A percentile compares a stretch with the other conserved stretches of the same genome.
Evolutionary conservation across 2,113 vertebrate species (phyloP).

Genomic region (Tragulus kanchil): DNA sequence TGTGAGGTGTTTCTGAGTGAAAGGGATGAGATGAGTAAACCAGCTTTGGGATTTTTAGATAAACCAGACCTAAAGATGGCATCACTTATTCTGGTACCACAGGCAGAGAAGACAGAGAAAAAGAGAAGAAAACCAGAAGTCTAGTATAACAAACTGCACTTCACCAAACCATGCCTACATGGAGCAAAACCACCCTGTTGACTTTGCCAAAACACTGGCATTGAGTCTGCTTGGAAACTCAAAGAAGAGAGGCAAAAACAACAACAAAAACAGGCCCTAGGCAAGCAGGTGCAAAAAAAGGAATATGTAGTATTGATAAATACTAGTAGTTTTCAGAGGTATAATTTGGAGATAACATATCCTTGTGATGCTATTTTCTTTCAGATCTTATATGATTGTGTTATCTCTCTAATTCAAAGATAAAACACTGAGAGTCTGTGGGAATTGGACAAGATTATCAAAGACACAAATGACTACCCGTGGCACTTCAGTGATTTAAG

Average conservation of each 20-base stretch:
- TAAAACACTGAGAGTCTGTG: background rate
- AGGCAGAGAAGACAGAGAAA: background rate
- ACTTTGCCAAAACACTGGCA: conserved; percentile 17
- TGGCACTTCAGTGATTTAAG: background rate
- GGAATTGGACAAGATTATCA: background rate
- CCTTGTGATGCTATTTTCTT: background rate
- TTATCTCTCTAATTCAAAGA: background rate
- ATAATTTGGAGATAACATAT: background rate
- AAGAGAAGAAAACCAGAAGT: background rate
- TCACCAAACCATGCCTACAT: conserved; percentile 35
- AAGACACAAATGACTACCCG: background rate
- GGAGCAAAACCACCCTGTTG: background rate
- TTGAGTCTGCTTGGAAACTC: background rate
- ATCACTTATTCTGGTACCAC: background rate
- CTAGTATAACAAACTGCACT: background rate
- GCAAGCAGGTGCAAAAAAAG: background rate
- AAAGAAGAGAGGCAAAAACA: background rate
- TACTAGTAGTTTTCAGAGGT: background rate
- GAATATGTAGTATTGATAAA: background rate
- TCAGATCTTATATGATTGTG: background rate
- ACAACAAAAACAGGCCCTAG: background rate
- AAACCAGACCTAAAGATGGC: background rate
- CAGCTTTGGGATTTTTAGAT: background rate
- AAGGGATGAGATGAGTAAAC: background rate
- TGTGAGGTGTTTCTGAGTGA: background rate